Percentiles rank a stretch among this genome's conserved stretches.
phyloP scores from a whole-genome alignment of 2,113 vertebrate genomes.

The Misgurnus anguillicaudatus region DNA sequence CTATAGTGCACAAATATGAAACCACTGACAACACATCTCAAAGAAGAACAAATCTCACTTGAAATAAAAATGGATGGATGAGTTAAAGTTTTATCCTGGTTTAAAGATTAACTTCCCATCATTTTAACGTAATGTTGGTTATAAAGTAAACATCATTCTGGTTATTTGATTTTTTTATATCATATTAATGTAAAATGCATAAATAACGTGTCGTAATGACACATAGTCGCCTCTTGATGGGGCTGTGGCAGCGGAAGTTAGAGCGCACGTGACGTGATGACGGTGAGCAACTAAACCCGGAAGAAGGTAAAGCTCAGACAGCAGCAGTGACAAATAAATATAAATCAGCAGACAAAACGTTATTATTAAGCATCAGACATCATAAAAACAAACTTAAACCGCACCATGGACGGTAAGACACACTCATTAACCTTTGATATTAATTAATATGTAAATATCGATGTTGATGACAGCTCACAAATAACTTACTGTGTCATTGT shows the following conservation, averaged over 20 bases:
- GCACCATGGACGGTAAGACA: conserved; percentile 4
- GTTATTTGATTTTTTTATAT: too few relatives aligned
- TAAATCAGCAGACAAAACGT: background rate
- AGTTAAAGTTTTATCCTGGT: too few relatives aligned
- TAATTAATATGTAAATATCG: background rate
- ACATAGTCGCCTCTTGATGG: background rate
- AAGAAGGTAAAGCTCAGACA: background rate
- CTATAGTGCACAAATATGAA: too few relatives aligned
- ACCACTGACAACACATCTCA: too few relatives aligned
- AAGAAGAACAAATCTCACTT: too few relatives aligned
- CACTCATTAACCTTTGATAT: background rate
- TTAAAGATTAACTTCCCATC: too few relatives aligned
- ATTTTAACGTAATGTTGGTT: too few relatives aligned
- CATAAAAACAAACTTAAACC: background rate
- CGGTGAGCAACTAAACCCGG: background rate
- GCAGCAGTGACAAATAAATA: background rate
- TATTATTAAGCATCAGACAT: background rate
- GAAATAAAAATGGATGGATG: too few relatives aligned
- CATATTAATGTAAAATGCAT: too few relatives aligned
- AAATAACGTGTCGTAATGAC: background rate
- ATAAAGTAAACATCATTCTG: too few relatives aligned
- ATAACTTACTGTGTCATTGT: too few relatives aligned
- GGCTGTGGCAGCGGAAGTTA: background rate
- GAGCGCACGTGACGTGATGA: background rate
- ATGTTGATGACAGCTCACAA: background rate